phyloP scores from a whole-genome alignment of 2,888 invertebrate species.

The Chesias legatella region DNA sequence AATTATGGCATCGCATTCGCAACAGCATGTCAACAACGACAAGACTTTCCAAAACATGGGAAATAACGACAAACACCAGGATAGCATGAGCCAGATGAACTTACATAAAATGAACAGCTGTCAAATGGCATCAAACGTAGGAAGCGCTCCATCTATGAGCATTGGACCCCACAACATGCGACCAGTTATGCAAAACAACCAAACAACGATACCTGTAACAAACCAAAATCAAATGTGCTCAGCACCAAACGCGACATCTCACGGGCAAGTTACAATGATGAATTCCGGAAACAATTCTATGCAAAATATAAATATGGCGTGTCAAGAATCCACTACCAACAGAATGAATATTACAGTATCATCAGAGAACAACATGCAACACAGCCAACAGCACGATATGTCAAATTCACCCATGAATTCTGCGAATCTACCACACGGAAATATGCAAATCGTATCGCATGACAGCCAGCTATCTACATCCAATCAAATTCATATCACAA shows the following conservation, averaged over 20 bases:
- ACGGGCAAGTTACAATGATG: constrained; percentile 65
- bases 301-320: constrained; percentile 67
- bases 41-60: constrained; percentile 71
- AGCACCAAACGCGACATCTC: constrained; percentile 54
- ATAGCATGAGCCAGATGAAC: constrained; percentile 59
- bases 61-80: constrained; percentile 62
- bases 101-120: constrained; percentile 70
- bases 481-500: constrained; percentile 75
- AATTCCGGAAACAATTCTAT: constrained; percentile 65
- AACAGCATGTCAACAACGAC: constrained; percentile 67
- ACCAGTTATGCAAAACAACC: constrained; percentile 58
- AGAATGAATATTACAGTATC: constrained; percentile 56
- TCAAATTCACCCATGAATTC: constrained; percentile 48
- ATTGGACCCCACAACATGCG: constrained; percentile 72
- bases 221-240: constrained; percentile 72
- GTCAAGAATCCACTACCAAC: constrained; percentile 63
- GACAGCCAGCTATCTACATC: constrained; percentile 53
- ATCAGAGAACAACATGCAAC: constrained; percentile 54
- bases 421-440: constrained; percentile 60
- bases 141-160: constrained; percentile 61
- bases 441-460: constrained; percentile 67
- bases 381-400: constrained; percentile 62
- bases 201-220: constrained; percentile 54
- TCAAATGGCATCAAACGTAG: constrained; percentile 62
- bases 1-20: constrained; percentile 72